Evolutionary conservation across 2,797 vertebrate species (phyloP).

Genomic region (Labeo calbasu): DNA sequence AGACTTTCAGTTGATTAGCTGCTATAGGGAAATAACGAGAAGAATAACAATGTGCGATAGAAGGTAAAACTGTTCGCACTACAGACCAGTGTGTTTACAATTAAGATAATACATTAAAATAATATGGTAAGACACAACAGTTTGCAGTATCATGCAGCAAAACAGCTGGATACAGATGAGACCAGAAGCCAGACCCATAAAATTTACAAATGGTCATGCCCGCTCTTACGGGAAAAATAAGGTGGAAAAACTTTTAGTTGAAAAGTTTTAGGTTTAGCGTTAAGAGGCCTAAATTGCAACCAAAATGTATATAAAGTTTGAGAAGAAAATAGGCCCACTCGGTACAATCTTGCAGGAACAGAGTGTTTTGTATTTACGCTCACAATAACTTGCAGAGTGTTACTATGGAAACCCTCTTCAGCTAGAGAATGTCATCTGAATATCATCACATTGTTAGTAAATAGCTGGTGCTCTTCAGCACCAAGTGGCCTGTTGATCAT

Average conservation of each 20-base stretch:
- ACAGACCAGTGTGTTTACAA: too few relatives aligned
- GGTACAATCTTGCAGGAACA: background rate
- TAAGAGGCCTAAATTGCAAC: background rate
- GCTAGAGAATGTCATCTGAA: constrained; percentile 21
- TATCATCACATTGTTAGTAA: constrained; percentile 37
- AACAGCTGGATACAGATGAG: too few relatives aligned
- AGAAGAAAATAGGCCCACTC: background rate
- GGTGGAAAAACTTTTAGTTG: background rate
- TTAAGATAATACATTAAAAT: too few relatives aligned
- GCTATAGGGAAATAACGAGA: too few relatives aligned
- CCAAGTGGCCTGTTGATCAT: constrained; percentile 35
- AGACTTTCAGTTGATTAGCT: too few relatives aligned
- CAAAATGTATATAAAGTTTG: constrained; percentile 1
- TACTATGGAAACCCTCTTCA: constrained; percentile 16
- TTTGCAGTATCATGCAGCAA: too few relatives aligned
- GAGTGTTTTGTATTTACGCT: background rate
- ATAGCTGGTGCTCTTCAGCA: constrained; percentile 10
- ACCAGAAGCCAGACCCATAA: too few relatives aligned
- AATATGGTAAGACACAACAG: too few relatives aligned
- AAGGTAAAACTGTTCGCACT: too few relatives aligned
- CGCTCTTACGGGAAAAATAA: too few relatives aligned
- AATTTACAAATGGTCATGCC: too few relatives aligned
- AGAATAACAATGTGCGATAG: too few relatives aligned
- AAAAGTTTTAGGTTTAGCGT: background rate
- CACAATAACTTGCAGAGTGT: background rate